Base-by-base conservation (phyloP, 2,797 vertebrate genomes). In the Lagodon rhomboides region DNA sequence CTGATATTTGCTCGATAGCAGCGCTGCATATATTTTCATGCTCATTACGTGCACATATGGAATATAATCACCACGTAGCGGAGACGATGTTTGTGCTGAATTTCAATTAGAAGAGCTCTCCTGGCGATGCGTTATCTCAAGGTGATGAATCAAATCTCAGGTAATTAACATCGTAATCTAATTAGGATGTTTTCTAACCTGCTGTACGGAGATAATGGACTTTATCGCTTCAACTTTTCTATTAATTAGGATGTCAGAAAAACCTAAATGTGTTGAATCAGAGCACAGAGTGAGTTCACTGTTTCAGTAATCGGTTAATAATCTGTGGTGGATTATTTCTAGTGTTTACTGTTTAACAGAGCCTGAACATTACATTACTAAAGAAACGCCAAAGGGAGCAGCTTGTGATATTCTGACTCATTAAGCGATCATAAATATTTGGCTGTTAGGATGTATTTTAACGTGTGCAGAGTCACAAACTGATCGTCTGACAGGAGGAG, bases 1-100 rank as follows among this genome's bases (percentile, higher is more conserved):
- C 2, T 59, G 72, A 62, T 75, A 51, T 59, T 72, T 73, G 41
- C 25, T 75, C 7, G 54, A 67, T 30, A 6, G 30, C 30, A 41
- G 20, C 54, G 20, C 23, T 54, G 65, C 38, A 41, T 54, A 44
- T 60, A 64, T 69, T 59, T n/a, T 49, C 30, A 58, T 20, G 49
- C 43, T 59, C 60, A 75, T 67, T 77, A 20, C 23, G 60, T 34
- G 0, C 34, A 59, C 30, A 64, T 62, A 27, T 68, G 34, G 68
- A 79, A 70, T 12, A 50, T 17, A 54, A 53, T 68, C 55, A 61
- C 8, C 1, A 9, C 30, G 5, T 58, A 34, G 68, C 43, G 60
- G 44, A 30, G 5, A n/a, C 12, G 15, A 34, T 69, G 16, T 73
- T 44, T 79, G 18, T 70, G 17, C 30, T 61, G 43, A 65, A 60